Base-by-base conservation (phyloP, 2,113 vertebrate genomes). In the Microcebus ravelobensis region DNA sequence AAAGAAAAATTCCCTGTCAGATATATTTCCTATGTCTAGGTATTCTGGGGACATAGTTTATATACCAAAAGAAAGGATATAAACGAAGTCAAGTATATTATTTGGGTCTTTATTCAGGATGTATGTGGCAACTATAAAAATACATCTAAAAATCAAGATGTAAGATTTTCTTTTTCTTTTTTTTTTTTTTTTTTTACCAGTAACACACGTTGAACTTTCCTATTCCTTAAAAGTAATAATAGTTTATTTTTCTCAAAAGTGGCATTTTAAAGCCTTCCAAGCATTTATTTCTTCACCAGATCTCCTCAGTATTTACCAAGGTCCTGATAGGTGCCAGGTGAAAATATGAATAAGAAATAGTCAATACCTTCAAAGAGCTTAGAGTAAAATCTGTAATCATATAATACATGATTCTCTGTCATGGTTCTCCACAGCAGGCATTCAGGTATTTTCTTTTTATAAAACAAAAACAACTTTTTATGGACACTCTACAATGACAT, bases 91-190 rank as follows among this genome's bases (percentile, higher is more conserved):
- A 34, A 77, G 68, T 91, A 55, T 39, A 52, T 77, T 82, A 87
- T 95, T 31, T 87, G 55, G 48, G 29, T 74, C 18, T 95, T 76
- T 87, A 57, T 48, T 95, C 90, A 88, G 55, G 55, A 57, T 21
- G 55, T 21, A 57, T 21, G 20, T 20, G 87, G 23, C n/a, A 73
- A 45, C 65, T 87, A 4, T 70, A 70, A 39, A 50, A 48, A 87
- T 27, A 87, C 14, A 92, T 21, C 57, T 57, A 87, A 36, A 67
- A 67, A 74, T 88, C 39, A 88, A 67, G 57, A 57, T 57, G 90
- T 87, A 76, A 76, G 13, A 65, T 48, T 74, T 92, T 57, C 10
- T 55, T 39, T 4, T 3, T 39, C 3, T 20, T 55, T 6, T 25
- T 29, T 82, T 57, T 15, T 55, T 55, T 55, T 55, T 55, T n/a